Base-by-base conservation (phyloP, 2,113 vertebrate genomes). In the Canis aureus region DNA sequence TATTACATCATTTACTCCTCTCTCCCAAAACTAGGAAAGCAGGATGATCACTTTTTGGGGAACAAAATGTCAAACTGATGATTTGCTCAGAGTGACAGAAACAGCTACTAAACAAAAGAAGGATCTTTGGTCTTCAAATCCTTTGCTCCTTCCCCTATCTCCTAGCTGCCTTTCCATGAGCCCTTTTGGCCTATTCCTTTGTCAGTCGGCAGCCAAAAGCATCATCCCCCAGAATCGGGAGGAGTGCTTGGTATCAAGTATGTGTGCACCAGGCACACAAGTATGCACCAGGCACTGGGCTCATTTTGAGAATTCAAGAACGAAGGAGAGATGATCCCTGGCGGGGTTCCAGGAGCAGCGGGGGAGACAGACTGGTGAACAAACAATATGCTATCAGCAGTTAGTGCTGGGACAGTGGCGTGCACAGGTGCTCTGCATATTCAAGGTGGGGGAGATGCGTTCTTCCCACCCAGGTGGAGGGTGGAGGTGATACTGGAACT, bases 1-100 rank as follows among this genome's bases (percentile, higher is more conserved):
- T 90, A 43, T 38, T 29, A 43, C 8, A 49, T 67, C 15, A 71
- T 22, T 55, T 78, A 25, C 53, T 29, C 29, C 19, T 29, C 32
- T 85, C 27, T 74, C 62, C 4, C n/a, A 96, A 91, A 49, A 80
- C 35, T 73, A 73, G 59, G 20, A 95, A 95, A 97, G 19, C 51
- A 78, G 11, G 66, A 35, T 27, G 15, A 91, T 64, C 38, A 73
- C 4, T 73, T 89, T 55, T 16, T 4, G 7, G 11, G 32, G 35
- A 57, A 67, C 38, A n/a, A 83, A 93, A 79, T 2, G 1, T 76
- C 55, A 71, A 60, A 90, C 0, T 57, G 15, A 16, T 64, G 35
- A 25, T 67, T 67, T 86, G 29, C 82, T 29, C 60, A 66, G 67
- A 25, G 67, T 43, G 57, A 90, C 8, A 84, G 69, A 94, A 96